phyloP scores from a whole-genome alignment of 2,888 invertebrate genomes.

The Invenusta paracnida region DNA sequence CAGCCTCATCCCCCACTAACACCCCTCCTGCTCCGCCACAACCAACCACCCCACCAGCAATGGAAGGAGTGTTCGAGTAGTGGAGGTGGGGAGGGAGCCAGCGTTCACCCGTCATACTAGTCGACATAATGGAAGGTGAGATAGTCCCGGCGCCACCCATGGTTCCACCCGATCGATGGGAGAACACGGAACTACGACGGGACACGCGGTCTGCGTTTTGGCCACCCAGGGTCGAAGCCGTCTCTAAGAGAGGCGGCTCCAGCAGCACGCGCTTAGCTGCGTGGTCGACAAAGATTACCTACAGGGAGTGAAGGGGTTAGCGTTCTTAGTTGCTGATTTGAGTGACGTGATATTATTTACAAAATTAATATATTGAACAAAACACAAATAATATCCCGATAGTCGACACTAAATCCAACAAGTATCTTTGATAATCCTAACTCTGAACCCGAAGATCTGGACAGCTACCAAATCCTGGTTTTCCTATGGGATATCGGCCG shows the following conservation, averaged over 20 bases:
- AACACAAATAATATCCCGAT: too few relatives aligned
- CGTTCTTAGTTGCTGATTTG: too few relatives aligned
- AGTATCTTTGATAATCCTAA: too few relatives aligned
- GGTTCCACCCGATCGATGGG: background rate
- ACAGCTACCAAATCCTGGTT: too few relatives aligned
- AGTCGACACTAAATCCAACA: too few relatives aligned
- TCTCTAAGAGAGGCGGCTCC: background rate
- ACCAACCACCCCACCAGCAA: background rate
- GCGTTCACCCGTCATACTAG: background rate
- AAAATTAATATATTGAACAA: too few relatives aligned
- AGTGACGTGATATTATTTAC: too few relatives aligned
- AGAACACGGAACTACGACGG: background rate
- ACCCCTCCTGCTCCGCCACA: too few relatives aligned
- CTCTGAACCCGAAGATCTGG: too few relatives aligned
- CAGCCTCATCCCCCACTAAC: too few relatives aligned
- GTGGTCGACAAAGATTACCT: constrained; percentile 34
- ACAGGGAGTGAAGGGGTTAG: too few relatives aligned
- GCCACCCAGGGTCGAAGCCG: background rate
- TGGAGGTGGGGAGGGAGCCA: background rate
- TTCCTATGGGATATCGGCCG: too few relatives aligned
- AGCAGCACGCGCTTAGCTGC: background rate
- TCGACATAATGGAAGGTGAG: background rate
- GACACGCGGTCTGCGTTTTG: background rate
- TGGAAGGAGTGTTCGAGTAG: background rate
- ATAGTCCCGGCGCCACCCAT: background rate